Evolutionary conservation across 2,113 vertebrate species (phyloP), one percentile per base, ranked within the genome.

Genomic region (Sclerurus mexicanus): DNA sequence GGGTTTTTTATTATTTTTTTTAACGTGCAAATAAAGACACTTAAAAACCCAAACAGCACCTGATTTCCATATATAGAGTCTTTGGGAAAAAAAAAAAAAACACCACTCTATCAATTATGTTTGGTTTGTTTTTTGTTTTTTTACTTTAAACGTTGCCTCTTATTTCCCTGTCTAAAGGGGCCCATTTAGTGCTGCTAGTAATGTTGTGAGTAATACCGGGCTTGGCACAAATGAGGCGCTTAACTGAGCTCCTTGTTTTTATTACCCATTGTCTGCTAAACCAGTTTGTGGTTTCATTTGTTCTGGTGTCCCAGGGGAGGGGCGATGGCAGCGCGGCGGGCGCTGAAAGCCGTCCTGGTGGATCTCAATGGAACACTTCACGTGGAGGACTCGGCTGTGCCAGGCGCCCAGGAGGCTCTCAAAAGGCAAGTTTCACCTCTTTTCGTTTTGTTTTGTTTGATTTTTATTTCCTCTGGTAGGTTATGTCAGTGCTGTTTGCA

Each of bases 301-400:
- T 82, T 91, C 44, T 75, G 86, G 17, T 23, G 83, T 84, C 85
- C 79, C 93, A 7, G 90, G 95, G 95, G 68, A 79, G 81, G 92
- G 85, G 93, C 94, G 80, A 99, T 99, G 99, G 98, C 98, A 37
- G 97, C 98, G 44, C 98, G 98, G 87, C 98, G 97, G 3, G 96
- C 93, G 3, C 95, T 99, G 67, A 99, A 99, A 97, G 99, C 99
- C 3, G 99, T 99, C 95, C 98, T 99, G 97, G 98, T 99, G 44
- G 99, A 99, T 98, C 98, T 99, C 92, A 99, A 95, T 79, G 99
- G 99, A 87, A 99, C 99, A 24, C 98, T 99, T 86, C 99, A 99
- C 84, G 35, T 99, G 56, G 99, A 99, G 92, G 99, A 99, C 92
- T 96, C 98, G 12, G 99, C 99, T 16, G 98, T 99, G 79, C 98